Conservation (phyloP, 2,797 vertebrate genomes). For the Cryptoprocta ferox region DNA sequence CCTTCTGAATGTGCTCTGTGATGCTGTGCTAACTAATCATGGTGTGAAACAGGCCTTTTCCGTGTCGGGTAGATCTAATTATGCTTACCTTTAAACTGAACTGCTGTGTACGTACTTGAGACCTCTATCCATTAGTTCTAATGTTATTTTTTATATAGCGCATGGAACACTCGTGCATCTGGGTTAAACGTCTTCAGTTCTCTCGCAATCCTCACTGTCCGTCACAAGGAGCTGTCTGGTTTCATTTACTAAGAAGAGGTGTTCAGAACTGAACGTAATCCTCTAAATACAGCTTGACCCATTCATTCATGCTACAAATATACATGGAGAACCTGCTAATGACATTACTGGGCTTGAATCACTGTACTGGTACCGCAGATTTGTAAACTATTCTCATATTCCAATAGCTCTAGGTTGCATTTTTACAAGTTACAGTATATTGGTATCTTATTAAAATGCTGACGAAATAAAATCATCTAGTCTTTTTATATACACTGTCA, state of each 20-base stretch:
- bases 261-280: background rate
- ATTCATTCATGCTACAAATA: background rate
- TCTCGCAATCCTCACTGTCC: background rate
- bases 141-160: slow-evolving; percentile 4
- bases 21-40: background rate
- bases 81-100: background rate
- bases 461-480: background rate
- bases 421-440: background rate
- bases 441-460: background rate
- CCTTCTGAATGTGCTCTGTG: background rate
- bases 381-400: background rate
- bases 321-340: background rate
- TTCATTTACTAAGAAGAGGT: background rate
- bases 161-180: background rate
- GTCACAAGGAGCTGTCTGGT: background rate
- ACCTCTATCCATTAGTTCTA: background rate
- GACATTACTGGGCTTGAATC: background rate
- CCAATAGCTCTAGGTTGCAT: background rate
- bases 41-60: background rate
- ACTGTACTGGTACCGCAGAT: background rate
- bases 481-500: background rate
- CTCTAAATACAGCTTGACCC: background rate
- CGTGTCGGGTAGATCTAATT: background rate
- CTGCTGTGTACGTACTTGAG: background rate
- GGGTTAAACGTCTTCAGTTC: background rate